phyloP scores from a whole-genome alignment of 2,797 vertebrate genomes.

The Sebastes taczanowskii region DNA sequence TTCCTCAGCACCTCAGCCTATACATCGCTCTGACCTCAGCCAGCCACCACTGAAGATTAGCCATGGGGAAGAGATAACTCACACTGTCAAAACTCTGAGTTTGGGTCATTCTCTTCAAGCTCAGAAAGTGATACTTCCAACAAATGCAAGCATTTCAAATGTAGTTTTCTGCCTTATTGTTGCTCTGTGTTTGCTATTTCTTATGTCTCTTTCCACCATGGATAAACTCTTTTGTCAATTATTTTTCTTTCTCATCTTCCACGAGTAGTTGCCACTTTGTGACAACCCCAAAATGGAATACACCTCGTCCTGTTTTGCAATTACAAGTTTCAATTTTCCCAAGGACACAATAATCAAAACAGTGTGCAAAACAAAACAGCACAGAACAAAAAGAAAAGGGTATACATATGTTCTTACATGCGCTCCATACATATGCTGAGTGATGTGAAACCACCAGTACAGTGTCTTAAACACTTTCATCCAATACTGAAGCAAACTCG shows the following conservation, averaged over 20 bases:
- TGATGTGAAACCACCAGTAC: not conserved
- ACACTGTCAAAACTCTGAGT: slow-evolving; percentile 47
- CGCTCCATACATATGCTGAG: not conserved
- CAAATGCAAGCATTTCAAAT: not conserved
- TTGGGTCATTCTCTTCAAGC: slow-evolving; percentile 49
- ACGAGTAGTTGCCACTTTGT: not conserved
- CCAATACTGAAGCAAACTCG: not conserved
- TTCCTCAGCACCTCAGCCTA: slow-evolving; percentile 37
- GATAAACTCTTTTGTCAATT: not conserved
- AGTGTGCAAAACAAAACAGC: not conserved
- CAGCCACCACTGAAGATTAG: slow-evolving; percentile 40
- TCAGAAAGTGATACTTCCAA: slow-evolving; percentile 11
- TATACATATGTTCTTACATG: not conserved
- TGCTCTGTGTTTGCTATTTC: not conserved
- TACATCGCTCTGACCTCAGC: slow-evolving; percentile 54
- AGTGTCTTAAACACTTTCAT: not conserved
- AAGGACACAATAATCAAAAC: not conserved
- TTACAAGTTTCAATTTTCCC: not conserved
- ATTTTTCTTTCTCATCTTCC: not conserved
- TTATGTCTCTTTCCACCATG: not conserved
- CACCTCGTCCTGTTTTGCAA: not conserved
- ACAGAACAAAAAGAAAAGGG: too few relatives aligned
- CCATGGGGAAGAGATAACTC: slow-evolving; percentile 57
- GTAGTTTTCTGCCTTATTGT: not conserved
- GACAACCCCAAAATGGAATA: not conserved